Evolutionary conservation across 2,113 vertebrate species (phyloP), one percentile per base, ranked within the genome.

Genomic region (Typhlomys cinereus): DNA sequence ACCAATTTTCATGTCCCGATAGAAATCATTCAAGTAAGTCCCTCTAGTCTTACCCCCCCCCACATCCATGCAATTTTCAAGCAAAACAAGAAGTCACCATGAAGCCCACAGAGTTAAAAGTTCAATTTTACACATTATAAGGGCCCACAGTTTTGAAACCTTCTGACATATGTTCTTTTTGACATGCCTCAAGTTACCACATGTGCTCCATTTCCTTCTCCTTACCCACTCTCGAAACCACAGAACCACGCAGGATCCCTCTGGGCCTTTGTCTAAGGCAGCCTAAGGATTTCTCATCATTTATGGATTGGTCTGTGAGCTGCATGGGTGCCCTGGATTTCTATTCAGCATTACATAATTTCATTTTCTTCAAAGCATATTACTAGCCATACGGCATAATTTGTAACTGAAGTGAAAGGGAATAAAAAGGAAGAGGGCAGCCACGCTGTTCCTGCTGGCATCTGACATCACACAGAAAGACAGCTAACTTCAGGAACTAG

Each of bases 131-230:
- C 20, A 76, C 54, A 34, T 69, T 36, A 79, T 48, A 3, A 34
- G 41, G 29, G 5, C 75, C 41, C 75, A 5, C 0, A 36, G 73
- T 48, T 85, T 85, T 66, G 74, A 91, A 81, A 88, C 46, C 41
- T 27, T 34, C 87, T 81, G 93, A 87, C 90, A 78, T 88, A 86
- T 59, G 89, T 59, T 80, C 59, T 69, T 78, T 50, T 67, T 71
- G 89, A 74, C 52, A 17, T 3, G 54, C 44, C 73, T 78, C 62
- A 10, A 46, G 90, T 2, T 36, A 61, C 85, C 50, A n/a, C 62
- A 18, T 15, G 7, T 0, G 50, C 52, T 14, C 2, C 0, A 6
- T 52, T 1, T 46, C 88, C 18, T 31, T 61, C 91, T 48, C n/a
- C 78, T 59, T 54, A 44, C 2, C 41, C 5, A 21, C 69, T 41